These are phyloP conservation scores for Graptemys geographica DNA, from an alignment of 2,797 vertebrate species.

Conservation along the genomic window DNA sequence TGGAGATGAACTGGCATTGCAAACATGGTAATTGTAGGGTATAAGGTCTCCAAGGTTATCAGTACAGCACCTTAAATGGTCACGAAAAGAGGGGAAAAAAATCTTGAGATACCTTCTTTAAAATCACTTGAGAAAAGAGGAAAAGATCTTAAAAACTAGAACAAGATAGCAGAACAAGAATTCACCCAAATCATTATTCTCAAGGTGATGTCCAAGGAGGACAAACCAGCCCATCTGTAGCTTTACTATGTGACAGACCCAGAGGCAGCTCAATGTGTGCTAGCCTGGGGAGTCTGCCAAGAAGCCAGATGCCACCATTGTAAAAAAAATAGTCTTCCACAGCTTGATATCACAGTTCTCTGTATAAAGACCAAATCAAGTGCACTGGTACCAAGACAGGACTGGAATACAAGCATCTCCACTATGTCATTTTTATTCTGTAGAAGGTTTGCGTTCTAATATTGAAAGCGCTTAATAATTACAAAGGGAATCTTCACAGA, in stretches of 20 bases:
- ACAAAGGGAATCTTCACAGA: accelerated
- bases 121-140: neutral
- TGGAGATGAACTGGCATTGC: neutral
- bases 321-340: neutral
- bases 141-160: neutral
- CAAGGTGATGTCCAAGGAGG: neutral
- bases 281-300: neutral
- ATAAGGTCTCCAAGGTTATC: neutral
- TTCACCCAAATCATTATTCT: neutral
- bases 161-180: neutral
- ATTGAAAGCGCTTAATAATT: neutral
- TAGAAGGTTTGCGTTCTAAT: neutral
- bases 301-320: accelerated
- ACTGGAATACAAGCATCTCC: neutral
- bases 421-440: neutral
- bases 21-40: neutral
- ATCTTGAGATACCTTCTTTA: neutral
- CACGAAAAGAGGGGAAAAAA: neutral
- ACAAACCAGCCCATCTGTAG: neutral
- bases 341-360: neutral
- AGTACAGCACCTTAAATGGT: accelerated
- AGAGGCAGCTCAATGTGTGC: neutral
- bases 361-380: neutral
- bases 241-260: neutral
- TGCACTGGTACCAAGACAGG: neutral